phyloP scores from a whole-genome alignment of 2,888 invertebrate genomes.

The Phyto melanocephala region DNA sequence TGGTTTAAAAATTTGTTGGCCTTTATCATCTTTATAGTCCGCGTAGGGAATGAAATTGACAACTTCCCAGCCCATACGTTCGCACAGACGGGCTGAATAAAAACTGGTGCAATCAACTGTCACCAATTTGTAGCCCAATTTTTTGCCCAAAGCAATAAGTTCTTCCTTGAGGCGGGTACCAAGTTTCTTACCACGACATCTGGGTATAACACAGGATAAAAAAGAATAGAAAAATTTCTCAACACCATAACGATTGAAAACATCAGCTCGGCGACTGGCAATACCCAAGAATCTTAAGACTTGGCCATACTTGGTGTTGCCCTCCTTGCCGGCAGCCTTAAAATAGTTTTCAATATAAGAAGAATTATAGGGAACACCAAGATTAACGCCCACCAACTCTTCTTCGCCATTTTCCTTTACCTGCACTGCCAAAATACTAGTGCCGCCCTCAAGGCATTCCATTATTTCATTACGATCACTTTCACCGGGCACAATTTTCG shows the following conservation, averaged over 20 bases:
- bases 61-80: constrained; percentile 70
- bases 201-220: constrained; percentile 69
- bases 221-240: constrained; percentile 70
- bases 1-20: constrained; percentile 70
- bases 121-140: constrained; percentile 68
- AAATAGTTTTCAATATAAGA: constrained; percentile 66
- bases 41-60: constrained; percentile 68
- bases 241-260: constrained; percentile 69
- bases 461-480: constrained; percentile 69
- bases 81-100: constrained; percentile 71
- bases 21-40: constrained; percentile 69
- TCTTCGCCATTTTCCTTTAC: background rate
- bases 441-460: constrained; percentile 66
- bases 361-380: constrained; percentile 71
- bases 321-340: constrained; percentile 64
- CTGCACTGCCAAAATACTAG: constrained; percentile 68
- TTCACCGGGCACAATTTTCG: constrained; percentile 67
- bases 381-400: constrained; percentile 70
- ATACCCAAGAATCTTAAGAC: constrained; percentile 69
- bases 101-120: constrained; percentile 73
- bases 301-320: constrained; percentile 72
- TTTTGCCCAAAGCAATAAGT: constrained; percentile 66
- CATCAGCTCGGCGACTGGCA: constrained; percentile 69
- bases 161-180: constrained; percentile 70
- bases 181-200: constrained; percentile 69